Percentiles rank a stretch among this genome's conserved stretches.
phyloP scores from a whole-genome alignment of 1,140 invertebrate species.

The Medauroidea extradentata region DNA sequence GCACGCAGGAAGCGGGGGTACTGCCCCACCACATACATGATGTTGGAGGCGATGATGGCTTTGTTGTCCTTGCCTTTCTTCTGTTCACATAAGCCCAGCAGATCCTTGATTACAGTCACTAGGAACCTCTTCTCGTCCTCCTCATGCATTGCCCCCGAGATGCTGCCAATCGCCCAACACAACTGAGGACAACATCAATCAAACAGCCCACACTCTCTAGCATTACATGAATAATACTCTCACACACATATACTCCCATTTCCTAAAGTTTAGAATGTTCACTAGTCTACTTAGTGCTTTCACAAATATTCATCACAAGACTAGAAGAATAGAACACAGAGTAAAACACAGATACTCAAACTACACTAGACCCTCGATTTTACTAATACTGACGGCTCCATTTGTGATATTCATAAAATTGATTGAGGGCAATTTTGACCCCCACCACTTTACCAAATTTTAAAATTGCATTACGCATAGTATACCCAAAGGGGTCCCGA shows the following conservation, averaged over 20 bases:
- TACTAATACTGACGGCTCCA: no score
- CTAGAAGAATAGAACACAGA: not conserved
- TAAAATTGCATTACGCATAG: no score
- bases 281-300: no score
- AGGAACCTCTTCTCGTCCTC: constrained; percentile 99
- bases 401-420: no score
- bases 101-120: constrained; percentile 98
- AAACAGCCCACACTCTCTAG: constrained; percentile 7
- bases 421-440: no score
- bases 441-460: no score
- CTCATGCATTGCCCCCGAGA: constrained; percentile 98
- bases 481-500: no score
- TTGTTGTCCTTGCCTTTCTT: constrained; percentile 99
- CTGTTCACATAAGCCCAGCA: constrained; percentile 97
- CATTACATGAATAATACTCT: constrained; percentile 12
- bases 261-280: no score
- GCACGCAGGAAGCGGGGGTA: constrained; percentile 97
- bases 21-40: constrained; percentile 99
- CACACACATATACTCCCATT: no score
- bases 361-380: no score
- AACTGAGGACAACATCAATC: constrained; percentile 48
- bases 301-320: no score
- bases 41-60: constrained; percentile 99
- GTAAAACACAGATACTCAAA: not conserved
- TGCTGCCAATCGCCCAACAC: constrained; percentile 99